Base-by-base conservation (phyloP, 1,140 invertebrate species). In the Euwallacea similis region DNA sequence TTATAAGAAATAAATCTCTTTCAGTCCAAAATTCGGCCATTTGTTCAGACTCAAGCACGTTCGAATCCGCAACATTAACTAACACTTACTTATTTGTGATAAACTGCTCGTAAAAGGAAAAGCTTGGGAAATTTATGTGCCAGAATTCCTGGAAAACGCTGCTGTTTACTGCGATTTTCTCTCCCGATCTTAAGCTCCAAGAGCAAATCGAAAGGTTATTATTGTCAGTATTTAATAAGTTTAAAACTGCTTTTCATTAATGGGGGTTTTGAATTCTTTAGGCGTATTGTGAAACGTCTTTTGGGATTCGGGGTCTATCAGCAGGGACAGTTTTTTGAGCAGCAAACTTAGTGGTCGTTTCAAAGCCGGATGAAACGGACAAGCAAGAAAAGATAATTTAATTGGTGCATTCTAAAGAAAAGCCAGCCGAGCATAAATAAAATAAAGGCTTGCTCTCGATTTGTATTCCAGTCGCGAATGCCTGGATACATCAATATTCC, bases 401-500 rank as follows among this genome's bases (percentile, higher is more conserved):
- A 70, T 70, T 70, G 68, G 41, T 70, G 44, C 50, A 63, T 63
- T 58, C 54, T 58, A 56, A 64, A 70, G 61, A 43, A 56, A 56
- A 70, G 46, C 68, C 61, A 58, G 53, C 60, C 41, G 58, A 70
- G 68, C 68, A 70, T 70, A 64, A 64, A 64, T 55, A 70, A 70
- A 70, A 64, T 64, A 70, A 64, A 64, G 68, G 21, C 47, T 60
- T 55, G 42, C 53, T 44, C 10, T 47, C 16, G 43, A 70, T 70
- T 70, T 56, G 68, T 70, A 70, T 70, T 63, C 68, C 7, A 42
- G 1, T 10, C 10, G 47, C 46, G 68, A 64, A 55, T 16, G 43
- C 60, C 63, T 9, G 60, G 61, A 70, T 70, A 70, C 68, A 70
- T 70, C 68, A 70, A 70, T 70, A 70, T 70, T 70, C 68, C 43